Evolutionary conservation across 2,113 vertebrate species (phyloP).

Genomic region (Amphiprion percula): DNA sequence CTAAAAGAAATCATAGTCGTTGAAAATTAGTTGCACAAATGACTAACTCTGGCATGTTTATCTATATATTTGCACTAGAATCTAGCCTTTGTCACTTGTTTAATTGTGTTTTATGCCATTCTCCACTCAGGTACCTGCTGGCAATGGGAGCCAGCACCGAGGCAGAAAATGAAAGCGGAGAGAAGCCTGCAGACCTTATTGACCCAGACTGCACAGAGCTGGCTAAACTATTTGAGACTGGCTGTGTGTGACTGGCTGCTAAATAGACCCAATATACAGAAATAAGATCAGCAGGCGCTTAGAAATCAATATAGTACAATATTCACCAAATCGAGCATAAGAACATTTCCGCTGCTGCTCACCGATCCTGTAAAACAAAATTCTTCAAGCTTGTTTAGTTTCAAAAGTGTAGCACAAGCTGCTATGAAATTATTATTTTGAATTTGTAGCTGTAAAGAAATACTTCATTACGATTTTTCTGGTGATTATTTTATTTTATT

Average conservation of each 20-base stretch:
- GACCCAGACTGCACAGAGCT: constrained; percentile 91
- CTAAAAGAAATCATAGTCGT: neutral
- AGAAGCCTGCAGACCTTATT: constrained; percentile 92
- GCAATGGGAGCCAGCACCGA: constrained; percentile 89
- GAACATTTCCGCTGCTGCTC: constrained; percentile 5
- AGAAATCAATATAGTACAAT: neutral
- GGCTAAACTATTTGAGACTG: constrained; percentile 86
- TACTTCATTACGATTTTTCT: constrained; percentile 1
- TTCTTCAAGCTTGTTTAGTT: constrained; percentile 16
- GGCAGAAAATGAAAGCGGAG: constrained; percentile 88
- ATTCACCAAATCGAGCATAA: neutral
- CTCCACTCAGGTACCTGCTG: constrained; percentile 88
- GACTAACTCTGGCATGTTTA: neutral
- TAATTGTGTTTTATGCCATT: constrained; percentile 3
- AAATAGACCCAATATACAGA: neutral
- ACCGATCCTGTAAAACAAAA: constrained; percentile 9
- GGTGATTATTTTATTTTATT: constrained; percentile 22
- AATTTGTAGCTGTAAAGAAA: neutral
- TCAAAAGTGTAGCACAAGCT: constrained; percentile 26
- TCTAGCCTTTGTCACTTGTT: neutral
- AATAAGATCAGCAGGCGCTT: neutral
- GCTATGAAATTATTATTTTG: neutral
- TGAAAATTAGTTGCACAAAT: neutral
- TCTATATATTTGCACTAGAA: neutral
- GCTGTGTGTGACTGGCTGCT: constrained; percentile 70